phyloP scores from a whole-genome alignment of 23 tunicate genomes.

The Styela clava region DNA sequence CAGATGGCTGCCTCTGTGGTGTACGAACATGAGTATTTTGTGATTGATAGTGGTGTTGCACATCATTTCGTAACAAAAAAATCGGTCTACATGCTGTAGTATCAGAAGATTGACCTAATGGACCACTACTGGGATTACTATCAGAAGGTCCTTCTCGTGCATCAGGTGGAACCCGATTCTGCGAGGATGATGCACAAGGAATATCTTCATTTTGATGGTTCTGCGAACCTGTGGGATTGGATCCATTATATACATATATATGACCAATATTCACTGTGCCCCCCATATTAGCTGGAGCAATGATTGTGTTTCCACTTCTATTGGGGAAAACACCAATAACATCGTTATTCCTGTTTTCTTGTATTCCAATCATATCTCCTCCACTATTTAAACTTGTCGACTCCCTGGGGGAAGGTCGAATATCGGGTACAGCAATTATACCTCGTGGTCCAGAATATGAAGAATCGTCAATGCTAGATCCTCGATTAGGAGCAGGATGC shows the following conservation, averaged over 20 bases:
- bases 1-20: neutral
- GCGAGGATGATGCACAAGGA: neutral
- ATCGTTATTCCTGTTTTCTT: neutral
- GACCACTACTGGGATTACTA: neutral
- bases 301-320: neutral
- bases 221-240: neutral
- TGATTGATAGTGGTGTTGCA: no score
- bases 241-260: neutral
- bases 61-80: no score
- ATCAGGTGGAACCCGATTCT: neutral
- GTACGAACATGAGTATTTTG: no score
- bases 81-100: neutral
- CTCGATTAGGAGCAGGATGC: neutral
- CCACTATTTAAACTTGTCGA: neutral
- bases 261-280: neutral
- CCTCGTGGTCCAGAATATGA: neutral
- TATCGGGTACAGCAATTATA: neutral
- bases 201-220: neutral
- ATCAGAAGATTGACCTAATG: neutral
- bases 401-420: neutral
- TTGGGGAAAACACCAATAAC: neutral
- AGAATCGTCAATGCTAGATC: neutral
- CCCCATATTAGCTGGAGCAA: neutral
- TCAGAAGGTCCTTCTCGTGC: no score
- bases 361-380: neutral